Base-by-base conservation (phyloP, 1,140 invertebrate genomes). In the Nymphalis io region DNA sequence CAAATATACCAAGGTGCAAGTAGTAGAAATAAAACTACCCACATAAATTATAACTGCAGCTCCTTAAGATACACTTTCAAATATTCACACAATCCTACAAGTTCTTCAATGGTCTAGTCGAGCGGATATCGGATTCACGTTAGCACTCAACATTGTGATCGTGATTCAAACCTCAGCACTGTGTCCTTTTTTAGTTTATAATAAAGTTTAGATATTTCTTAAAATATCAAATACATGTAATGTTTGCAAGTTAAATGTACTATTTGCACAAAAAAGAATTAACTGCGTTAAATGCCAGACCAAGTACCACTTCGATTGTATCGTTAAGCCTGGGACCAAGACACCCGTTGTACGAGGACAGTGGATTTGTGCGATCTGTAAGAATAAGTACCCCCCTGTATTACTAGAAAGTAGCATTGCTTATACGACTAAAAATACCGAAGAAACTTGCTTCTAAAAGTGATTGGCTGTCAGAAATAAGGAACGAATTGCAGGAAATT, bases 241-340 rank as follows among this genome's bases (percentile, higher is more conserved):
- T 44, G 15, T 15, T 33, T 58, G 55, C 23, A 58, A 58, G 27
- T 27, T 33, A 2, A 58, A 33, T n/a, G 55, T 58, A 33, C 20
- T 27, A 58, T 13, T 58, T 44, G n/a, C 33, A 60, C 58, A 39
- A n/a, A 60, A 60, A 60, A 60, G 38, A 60, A 60, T 60, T n/a
- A 60, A 60, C n/a, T 60, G 58, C n/a, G 18, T 40, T 39, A 60
- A 60, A 60, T 60, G 38, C n/a, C 58, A 60, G 40, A 16, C 38
- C 8, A 33, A 15, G 18, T 42, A 20, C 39, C 58, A 60, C 38
- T 60, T 42, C 8, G 58, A 60, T 4, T 60, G 58, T 27, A 42
- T 60, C 16, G 38, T 15, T 6, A 33, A 33, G 10, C 21, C 51
- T 53, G 51, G 18, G 10, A 53, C 6, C 18, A 53, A 53, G 3